These are phyloP conservation scores for Gymnodraco acuticeps DNA, from an alignment of 2,797 vertebrate genomes.

Conservation along the genomic window DNA sequence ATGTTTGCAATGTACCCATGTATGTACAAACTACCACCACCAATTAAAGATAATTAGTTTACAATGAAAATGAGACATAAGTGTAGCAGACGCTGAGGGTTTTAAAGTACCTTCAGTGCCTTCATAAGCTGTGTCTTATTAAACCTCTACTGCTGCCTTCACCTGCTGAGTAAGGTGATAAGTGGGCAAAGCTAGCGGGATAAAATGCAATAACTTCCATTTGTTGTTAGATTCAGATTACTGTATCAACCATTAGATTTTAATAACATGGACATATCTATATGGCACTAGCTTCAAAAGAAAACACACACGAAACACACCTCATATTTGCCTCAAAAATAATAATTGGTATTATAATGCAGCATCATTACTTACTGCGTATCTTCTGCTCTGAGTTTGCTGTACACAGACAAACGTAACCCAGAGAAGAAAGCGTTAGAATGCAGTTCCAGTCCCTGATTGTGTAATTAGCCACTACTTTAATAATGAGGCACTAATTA, in stretches of 20 bases:
- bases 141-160: background rate
- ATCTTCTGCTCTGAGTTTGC: constrained; percentile 9
- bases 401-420: constrained; percentile 15
- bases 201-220: background rate
- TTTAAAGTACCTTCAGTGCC: constrained; percentile 8
- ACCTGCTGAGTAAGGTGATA: background rate
- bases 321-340: background rate
- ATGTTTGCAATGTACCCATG: background rate
- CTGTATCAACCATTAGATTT: too few species aligned
- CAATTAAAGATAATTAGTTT: background rate
- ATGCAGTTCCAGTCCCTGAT: constrained; percentile 28
- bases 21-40: background rate
- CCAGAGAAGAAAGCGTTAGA: constrained; percentile 10
- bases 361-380: background rate
- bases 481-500: constrained; percentile 59
- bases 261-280: too few species aligned
- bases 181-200: background rate
- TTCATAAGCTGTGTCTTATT: background rate
- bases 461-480: constrained; percentile 52
- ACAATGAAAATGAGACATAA: background rate
- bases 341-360: background rate
- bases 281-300: too few species aligned
- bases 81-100: background rate
- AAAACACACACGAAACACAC: too few species aligned
- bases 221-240: background rate